phyloP scores from a whole-genome alignment of 92 coral and sea anemone genomes.

The Nematostella vectensis region DNA sequence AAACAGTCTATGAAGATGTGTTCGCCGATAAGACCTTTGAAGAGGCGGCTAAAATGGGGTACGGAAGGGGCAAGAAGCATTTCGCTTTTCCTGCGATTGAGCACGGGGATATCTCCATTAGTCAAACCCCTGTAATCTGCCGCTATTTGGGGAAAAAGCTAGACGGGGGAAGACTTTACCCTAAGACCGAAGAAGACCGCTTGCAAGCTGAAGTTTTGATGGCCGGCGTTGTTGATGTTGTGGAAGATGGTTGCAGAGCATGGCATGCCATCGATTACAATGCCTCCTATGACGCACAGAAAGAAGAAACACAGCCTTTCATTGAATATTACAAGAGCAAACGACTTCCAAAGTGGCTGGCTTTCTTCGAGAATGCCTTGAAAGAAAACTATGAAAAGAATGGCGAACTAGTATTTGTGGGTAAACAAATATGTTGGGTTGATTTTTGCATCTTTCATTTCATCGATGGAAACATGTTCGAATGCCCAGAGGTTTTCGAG shows the following conservation, averaged over 20 bases:
- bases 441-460: slow-evolving; percentile 50
- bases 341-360: slow-evolving; percentile 60
- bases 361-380: slow-evolving; percentile 54
- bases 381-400: slow-evolving; percentile 44
- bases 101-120: slow-evolving; percentile 47
- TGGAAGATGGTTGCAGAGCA: slow-evolving; percentile 51
- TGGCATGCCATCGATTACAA: slow-evolving; percentile 58
- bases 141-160: slow-evolving; percentile 54
- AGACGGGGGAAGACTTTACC: slow-evolving; percentile 53
- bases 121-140: slow-evolving; percentile 66
- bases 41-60: slow-evolving; percentile 58
- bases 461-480: slow-evolving; percentile 42
- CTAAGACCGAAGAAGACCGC: slow-evolving; percentile 48
- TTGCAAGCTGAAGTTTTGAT: slow-evolving; percentile 57
- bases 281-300: slow-evolving; percentile 46
- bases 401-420: slow-evolving; percentile 48
- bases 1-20: slow-evolving; percentile 50
- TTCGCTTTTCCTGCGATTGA: slow-evolving; percentile 58
- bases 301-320: slow-evolving; percentile 56
- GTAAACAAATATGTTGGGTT: slow-evolving; percentile 40
- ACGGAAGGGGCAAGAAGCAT: slow-evolving; percentile 50
- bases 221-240: slow-evolving; percentile 55
- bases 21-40: slow-evolving; percentile 34
- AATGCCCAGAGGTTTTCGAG: slow-evolving; percentile 54
- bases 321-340: slow-evolving; percentile 56